These are phyloP conservation scores for Petrolisthes manimaculis DNA, from an alignment of 2,888 invertebrate species.

Conservation along the genomic window DNA sequence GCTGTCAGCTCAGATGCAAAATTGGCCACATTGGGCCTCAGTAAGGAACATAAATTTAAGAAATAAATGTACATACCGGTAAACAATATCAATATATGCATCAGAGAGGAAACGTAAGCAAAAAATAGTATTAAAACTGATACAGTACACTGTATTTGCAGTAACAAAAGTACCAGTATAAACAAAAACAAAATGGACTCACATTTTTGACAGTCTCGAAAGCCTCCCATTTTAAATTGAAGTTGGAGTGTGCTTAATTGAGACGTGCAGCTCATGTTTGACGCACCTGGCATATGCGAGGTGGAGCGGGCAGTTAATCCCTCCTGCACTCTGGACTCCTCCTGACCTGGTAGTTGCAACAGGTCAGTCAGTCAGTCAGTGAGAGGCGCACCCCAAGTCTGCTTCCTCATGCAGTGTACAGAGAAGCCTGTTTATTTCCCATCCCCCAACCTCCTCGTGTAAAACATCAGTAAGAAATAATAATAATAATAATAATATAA, in stretches of 20 bases:
- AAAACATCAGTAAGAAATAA: slow-evolving; percentile 52
- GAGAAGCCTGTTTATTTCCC: slow-evolving; percentile 45
- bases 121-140: neutral
- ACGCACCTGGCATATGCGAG: neutral
- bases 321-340: slow-evolving; percentile 6
- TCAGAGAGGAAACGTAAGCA: neutral
- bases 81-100: no score
- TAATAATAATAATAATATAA: slow-evolving; percentile 33
- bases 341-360: neutral
- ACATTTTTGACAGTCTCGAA: neutral
- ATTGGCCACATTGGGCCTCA: neutral
- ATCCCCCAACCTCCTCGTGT: slow-evolving; percentile 21
- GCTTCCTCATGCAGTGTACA: slow-evolving; percentile 55
- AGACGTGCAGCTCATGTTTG: neutral
- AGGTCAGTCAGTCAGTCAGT: slow-evolving; percentile 46
- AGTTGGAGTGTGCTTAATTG: neutral
- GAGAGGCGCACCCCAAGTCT: slow-evolving; percentile 40
- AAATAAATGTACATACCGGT: no score
- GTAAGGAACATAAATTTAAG: neutral
- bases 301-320: neutral
- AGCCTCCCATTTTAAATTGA: neutral
- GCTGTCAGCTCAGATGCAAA: slow-evolving; percentile 19
- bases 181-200: neutral
- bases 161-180: neutral
- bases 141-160: no score